Evolutionary conservation across 1,140 invertebrate species (phyloP).

Genomic region (Drosophila trapezifrons): DNA sequence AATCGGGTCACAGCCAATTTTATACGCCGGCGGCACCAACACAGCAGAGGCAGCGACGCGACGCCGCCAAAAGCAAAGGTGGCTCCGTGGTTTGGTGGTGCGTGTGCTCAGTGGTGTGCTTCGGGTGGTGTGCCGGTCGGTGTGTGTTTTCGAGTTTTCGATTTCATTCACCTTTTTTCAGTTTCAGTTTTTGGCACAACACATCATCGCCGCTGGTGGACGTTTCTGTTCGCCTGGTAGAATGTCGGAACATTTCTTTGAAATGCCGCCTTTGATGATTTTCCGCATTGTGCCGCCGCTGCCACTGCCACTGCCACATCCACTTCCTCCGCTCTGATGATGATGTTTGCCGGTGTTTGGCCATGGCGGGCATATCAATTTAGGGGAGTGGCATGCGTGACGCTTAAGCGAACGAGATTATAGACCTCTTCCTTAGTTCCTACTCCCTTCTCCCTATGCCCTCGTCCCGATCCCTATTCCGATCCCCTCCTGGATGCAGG

Average conservation of each 20-base stretch:
- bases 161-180: slow-evolving; percentile 62
- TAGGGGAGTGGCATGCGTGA: slow-evolving; percentile 81
- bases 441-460: background rate
- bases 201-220: slow-evolving; percentile 59
- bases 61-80: slow-evolving; percentile 48
- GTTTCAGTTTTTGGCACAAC: slow-evolving; percentile 62
- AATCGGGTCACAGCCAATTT: slow-evolving; percentile 81
- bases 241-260: slow-evolving; percentile 80
- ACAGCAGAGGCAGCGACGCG: slow-evolving; percentile 24
- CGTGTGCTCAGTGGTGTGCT: slow-evolving; percentile 22
- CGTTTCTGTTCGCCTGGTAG: slow-evolving; percentile 75
- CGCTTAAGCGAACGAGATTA: slow-evolving; percentile 79
- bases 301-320: slow-evolving; percentile 33
- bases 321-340: slow-evolving; percentile 59
- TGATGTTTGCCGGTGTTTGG: slow-evolving; percentile 77
- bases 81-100: slow-evolving; percentile 41
- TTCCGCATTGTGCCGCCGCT: slow-evolving; percentile 67
- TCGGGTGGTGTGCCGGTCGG: slow-evolving; percentile 28
- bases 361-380: slow-evolving; percentile 75
- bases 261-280: slow-evolving; percentile 82
- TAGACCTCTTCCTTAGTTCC: slow-evolving; percentile 53
- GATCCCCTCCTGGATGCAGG: slow-evolving; percentile 23
- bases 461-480: slow-evolving; percentile 10
- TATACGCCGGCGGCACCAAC: slow-evolving; percentile 47
- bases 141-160: slow-evolving; percentile 60